These are phyloP conservation scores for Odontesthes bonariensis DNA, from an alignment of 2,113 vertebrate species.

Conservation along the genomic window DNA sequence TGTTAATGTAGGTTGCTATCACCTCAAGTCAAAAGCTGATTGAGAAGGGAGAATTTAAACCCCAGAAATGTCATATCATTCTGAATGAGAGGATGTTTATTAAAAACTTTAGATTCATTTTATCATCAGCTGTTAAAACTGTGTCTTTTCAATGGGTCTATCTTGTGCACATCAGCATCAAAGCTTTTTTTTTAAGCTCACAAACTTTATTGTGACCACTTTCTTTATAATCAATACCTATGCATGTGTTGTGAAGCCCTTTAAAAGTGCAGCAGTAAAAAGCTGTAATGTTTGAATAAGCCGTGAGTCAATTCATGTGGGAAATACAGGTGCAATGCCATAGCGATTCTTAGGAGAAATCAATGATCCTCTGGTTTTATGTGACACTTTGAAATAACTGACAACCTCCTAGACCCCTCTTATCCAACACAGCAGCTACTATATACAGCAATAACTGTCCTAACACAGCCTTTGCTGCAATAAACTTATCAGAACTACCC, in stretches of 20 bases:
- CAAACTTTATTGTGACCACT: neutral
- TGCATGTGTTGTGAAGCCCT: conserved; percentile 7
- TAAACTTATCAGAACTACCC: conserved; percentile 19
- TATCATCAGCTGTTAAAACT: neutral
- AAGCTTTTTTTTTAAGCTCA: neutral
- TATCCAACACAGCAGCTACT: neutral
- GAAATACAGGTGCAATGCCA: neutral
- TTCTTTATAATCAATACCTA: neutral
- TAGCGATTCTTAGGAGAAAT: conserved; percentile 24
- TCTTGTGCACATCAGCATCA: neutral
- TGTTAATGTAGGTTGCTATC: too few species aligned
- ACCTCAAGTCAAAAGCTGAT: neutral
- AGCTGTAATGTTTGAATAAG: conserved; percentile 26
- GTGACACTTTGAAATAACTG: neutral
- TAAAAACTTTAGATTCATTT: neutral
- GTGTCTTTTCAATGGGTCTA: neutral
- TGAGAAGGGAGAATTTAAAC: neutral
- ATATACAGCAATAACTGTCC: neutral
- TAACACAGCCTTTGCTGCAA: neutral
- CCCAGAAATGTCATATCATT: too few species aligned
- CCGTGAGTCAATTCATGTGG: conserved; percentile 20
- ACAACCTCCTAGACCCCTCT: neutral
- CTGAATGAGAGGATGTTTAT: too few species aligned
- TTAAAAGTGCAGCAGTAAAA: conserved; percentile 7
- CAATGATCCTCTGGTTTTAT: conserved; percentile 22